phyloP scores from a whole-genome alignment of 2,113 vertebrate species.

The Sebastes fasciatus region DNA sequence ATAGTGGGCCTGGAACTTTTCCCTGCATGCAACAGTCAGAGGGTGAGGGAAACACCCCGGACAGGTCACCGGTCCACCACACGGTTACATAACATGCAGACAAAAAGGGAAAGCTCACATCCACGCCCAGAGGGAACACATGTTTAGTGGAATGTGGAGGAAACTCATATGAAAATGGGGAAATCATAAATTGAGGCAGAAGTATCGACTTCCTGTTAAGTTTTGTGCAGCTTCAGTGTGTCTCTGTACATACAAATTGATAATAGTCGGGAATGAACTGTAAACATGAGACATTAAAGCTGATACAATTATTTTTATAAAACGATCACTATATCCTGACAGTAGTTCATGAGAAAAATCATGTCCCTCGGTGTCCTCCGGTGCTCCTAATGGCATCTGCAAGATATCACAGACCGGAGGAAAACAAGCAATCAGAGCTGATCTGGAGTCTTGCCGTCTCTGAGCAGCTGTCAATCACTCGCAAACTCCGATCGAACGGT shows the following conservation, averaged over 20 bases:
- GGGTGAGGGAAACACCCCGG: constrained; percentile 2
- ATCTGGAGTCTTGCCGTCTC: too few relatives aligned
- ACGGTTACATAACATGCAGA: constrained; percentile 4
- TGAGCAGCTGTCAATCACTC: too few relatives aligned
- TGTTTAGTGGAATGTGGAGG: constrained; percentile 18
- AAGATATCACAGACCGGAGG: too few relatives aligned
- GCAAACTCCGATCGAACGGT: too few relatives aligned
- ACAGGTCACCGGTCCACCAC: constrained; percentile 26
- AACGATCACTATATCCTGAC: too few relatives aligned
- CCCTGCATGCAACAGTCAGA: constrained; percentile 23
- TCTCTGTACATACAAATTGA: not conserved
- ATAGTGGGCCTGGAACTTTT: constrained; percentile 3
- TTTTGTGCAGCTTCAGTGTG: not conserved
- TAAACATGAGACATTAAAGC: not conserved
- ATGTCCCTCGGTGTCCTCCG: too few relatives aligned
- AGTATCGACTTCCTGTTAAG: not conserved
- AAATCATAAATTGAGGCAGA: not conserved
- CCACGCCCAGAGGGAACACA: constrained; percentile 1
- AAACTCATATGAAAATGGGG: not conserved
- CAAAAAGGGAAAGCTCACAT: not conserved
- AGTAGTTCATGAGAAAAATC: too few relatives aligned
- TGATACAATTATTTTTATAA: too few relatives aligned
- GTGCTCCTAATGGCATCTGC: not conserved
- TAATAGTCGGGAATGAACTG: not conserved
- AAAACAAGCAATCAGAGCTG: too few relatives aligned